Base-by-base conservation (phyloP, 2,797 vertebrate genomes). In the Peromyscus melanophrys region DNA sequence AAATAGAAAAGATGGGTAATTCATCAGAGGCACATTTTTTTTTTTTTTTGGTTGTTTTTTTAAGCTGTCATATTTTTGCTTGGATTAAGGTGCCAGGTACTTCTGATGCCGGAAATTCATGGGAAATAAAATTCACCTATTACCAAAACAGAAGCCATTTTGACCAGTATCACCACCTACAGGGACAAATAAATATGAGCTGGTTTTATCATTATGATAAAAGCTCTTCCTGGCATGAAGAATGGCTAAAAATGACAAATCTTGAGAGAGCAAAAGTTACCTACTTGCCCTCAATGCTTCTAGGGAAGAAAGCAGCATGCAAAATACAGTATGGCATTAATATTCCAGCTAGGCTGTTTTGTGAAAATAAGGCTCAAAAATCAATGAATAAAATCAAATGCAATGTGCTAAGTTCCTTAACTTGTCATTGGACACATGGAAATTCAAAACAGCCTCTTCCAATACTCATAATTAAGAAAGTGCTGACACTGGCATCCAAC, bases 191-290 rank as follows among this genome's bases (percentile, higher is more conserved):
- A 77, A 94, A 14, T 89, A 21, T 81, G 88, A 95, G 84, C 19
- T 88, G 96, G 96, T 98, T 98, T 98, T 98, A 98, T 98, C 98
- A 98, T 84, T 98, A 97, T 97, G 0, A 97, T 98, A 98, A 95
- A 98, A 93, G 81, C 52, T 95, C 87, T 89, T 92, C 83, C 85
- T 81, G 49, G 49, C 75, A 95, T 92, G 98, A 98, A 99, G 97
- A 98, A 97, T 96, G 96, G 98, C 97, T 98, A 96, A 98, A 98
- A 98, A 98, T 69, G 96, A 86, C 98, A 97, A 96, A 98, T 97
- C 98, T 98, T 97, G 92, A 97, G 97, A 98, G 97, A 98, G 97
- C 98, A 98, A 98, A 99, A 98, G 98, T 98, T 98, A 97, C 80
- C 98, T 97, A 96, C 92, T 89, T 94, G 95, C 96, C 94, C 97